Evolutionary conservation across 2,113 vertebrate species (phyloP).

Genomic region (Chaetodon auriga): DNA sequence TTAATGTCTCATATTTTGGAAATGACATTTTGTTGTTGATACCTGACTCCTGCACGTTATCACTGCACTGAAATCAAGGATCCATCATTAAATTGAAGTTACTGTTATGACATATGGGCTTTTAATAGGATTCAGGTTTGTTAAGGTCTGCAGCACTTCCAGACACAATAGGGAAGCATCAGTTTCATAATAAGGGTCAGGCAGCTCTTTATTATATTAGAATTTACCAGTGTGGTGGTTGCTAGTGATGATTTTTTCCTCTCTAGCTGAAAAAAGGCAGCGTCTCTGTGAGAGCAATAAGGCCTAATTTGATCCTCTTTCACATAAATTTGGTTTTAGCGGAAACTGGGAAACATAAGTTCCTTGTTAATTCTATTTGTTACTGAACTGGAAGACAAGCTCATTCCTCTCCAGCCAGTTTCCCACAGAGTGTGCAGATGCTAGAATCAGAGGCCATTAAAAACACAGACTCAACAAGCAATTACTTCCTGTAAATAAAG

Average conservation of each 20-base stretch:
- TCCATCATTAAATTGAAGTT: not conserved
- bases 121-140: not conserved
- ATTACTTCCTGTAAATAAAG: slow-evolving; percentile 74
- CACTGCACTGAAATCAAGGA: not conserved
- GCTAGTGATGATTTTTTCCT: slow-evolving; percentile 4
- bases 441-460: slow-evolving; percentile 52
- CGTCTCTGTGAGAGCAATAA: slow-evolving; percentile 3
- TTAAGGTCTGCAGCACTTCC: not conserved
- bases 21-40: not conserved
- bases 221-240: slow-evolving; percentile 16
- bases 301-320: slow-evolving; percentile 28
- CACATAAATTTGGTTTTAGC: slow-evolving; percentile 25
- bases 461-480: slow-evolving; percentile 75
- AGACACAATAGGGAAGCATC: not conserved
- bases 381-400: slow-evolving; percentile 22
- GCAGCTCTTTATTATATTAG: slow-evolving; percentile 30
- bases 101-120: not conserved
- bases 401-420: slow-evolving; percentile 13
- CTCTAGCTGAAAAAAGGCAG: slow-evolving; percentile 4
- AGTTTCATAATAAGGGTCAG: slow-evolving; percentile 23
- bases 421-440: slow-evolving; percentile 28
- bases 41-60: not conserved
- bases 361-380: slow-evolving; percentile 39
- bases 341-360: slow-evolving; percentile 36
- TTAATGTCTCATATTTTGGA: not conserved